These are phyloP conservation scores for Timandra comae DNA, from an alignment of 2,888 invertebrate species.

Conservation along the genomic window DNA sequence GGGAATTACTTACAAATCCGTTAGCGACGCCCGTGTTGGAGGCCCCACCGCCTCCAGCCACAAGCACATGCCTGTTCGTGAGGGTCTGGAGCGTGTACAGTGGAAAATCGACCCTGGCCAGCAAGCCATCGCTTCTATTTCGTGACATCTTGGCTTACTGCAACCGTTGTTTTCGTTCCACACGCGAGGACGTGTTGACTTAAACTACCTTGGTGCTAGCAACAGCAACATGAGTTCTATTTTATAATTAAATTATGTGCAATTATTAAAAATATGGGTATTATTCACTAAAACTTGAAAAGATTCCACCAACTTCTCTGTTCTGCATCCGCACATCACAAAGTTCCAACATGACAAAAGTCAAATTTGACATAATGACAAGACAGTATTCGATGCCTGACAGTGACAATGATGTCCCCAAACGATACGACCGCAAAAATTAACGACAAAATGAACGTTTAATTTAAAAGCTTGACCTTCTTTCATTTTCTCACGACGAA, in stretches of 20 bases:
- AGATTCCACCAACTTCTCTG: slow-evolving; percentile 35
- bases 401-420: slow-evolving; percentile 1
- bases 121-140: slow-evolving; percentile 80
- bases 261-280: slow-evolving; percentile 44
- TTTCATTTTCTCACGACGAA: too few relatives aligned
- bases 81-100: slow-evolving; percentile 93
- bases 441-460: too few relatives aligned
- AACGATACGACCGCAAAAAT: too few relatives aligned
- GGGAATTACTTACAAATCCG: slow-evolving; percentile 88
- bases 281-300: slow-evolving; percentile 55
- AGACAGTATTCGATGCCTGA: too few relatives aligned
- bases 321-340: neutral
- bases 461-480: too few relatives aligned
- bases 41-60: slow-evolving; percentile 98
- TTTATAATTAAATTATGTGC: slow-evolving; percentile 35
- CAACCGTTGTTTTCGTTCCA: slow-evolving; percentile 40
- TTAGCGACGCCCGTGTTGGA: slow-evolving; percentile 98
- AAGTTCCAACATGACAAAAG: slow-evolving; percentile 76
- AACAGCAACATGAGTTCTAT: slow-evolving; percentile 45
- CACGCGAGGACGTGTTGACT: slow-evolving; percentile 25
- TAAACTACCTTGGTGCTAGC: slow-evolving; percentile 37
- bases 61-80: slow-evolving; percentile 93
- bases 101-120: slow-evolving; percentile 95
- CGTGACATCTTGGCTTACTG: slow-evolving; percentile 60
- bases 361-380: slow-evolving; percentile 35